Conservation (phyloP, 2,113 vertebrate genomes). For the Rattus norvegicus region DNA sequence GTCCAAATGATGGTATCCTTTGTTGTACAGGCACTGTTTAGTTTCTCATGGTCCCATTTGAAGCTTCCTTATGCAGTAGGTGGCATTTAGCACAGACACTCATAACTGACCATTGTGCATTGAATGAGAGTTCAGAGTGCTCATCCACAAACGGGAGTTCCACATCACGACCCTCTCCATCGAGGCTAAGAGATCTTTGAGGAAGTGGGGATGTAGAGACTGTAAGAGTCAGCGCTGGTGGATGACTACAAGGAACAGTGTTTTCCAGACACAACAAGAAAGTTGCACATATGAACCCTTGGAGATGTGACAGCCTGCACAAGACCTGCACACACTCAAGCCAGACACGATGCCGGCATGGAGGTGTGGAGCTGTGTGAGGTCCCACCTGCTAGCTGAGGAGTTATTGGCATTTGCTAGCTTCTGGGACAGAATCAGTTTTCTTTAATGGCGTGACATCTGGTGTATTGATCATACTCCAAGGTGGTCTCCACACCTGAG, state of each 20-base stretch:
- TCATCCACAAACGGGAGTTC: background rate
- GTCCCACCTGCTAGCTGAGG: too few relatives aligned
- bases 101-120: background rate
- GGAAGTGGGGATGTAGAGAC: background rate
- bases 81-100: background rate
- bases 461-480: background rate
- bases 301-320: background rate
- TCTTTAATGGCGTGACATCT: background rate
- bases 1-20: background rate
- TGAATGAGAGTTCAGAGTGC: background rate
- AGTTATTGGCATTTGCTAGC: background rate
- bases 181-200: background rate
- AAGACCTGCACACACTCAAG: background rate
- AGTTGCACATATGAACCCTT: background rate
- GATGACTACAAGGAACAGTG: background rate
- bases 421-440: background rate
- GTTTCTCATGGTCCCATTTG: background rate
- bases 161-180: background rate
- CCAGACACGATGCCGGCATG: background rate
- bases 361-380: fast-evolving
- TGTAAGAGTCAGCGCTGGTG: background rate
- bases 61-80: background rate
- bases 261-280: background rate
- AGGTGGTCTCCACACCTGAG: background rate
- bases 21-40: background rate